Evolutionary conservation across 2,797 vertebrate genomes (phyloP).

Genomic region (Pseudochaenichthys georgianus): DNA sequence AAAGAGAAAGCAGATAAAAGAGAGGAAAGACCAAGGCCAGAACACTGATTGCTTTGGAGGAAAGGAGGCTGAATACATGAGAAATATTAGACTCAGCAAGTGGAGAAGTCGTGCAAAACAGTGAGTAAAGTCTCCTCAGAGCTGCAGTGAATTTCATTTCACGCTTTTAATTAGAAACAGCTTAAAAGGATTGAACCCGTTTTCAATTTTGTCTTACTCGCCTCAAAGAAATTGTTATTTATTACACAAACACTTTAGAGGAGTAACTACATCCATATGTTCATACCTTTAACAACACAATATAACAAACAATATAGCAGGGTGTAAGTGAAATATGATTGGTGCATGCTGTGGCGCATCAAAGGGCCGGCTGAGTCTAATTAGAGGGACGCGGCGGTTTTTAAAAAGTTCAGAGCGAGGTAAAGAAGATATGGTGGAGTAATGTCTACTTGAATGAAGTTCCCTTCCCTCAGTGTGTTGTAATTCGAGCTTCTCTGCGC

Average conservation of each 20-base stretch:
- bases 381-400: slow-evolving; percentile 3
- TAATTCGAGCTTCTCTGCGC: no score
- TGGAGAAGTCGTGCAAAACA: slow-evolving; percentile 4
- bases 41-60: slow-evolving; percentile 30
- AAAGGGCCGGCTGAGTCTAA: not conserved
- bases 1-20: not conserved
- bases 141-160: slow-evolving; percentile 1
- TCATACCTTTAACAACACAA: slow-evolving; percentile 9
- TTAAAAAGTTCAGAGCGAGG: no score
- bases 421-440: no score
- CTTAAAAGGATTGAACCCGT: not conserved
- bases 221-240: not conserved
- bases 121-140: not conserved
- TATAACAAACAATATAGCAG: not conserved
- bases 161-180: slow-evolving; percentile 15
- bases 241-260: not conserved
- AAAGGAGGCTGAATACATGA: slow-evolving; percentile 9
- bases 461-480: no score
- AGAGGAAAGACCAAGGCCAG: not conserved
- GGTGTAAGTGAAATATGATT: not conserved
- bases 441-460: no score
- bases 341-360: not conserved
- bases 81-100: not conserved
- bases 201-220: slow-evolving; percentile 11
- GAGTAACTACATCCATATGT: slow-evolving; percentile 6